A percentile compares a stretch with the other conserved stretches of the same genome.
Evolutionary conservation across 2,797 vertebrate genomes (phyloP).

Genomic region (Poecile montanus): DNA sequence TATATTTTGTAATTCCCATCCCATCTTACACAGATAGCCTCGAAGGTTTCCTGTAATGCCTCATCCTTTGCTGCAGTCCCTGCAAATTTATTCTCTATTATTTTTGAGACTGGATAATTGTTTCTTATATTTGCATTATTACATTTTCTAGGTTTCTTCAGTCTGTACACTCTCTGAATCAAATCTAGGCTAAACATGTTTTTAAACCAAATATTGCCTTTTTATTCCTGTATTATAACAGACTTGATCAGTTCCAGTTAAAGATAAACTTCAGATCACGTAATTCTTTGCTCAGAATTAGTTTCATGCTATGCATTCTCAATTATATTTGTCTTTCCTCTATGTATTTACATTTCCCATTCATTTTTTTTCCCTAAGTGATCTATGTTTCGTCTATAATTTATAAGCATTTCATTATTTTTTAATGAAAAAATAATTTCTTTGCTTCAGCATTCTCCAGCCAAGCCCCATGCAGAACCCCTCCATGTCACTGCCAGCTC

Average conservation of each 20-base stretch:
- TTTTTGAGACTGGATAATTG: slow-evolving; percentile 47
- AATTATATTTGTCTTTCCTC: slow-evolving; percentile 25
- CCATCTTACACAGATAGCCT: not conserved
- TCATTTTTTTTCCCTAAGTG: not conserved
- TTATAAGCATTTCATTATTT: slow-evolving; percentile 36
- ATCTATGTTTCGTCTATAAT: slow-evolving; percentile 38
- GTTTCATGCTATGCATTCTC: slow-evolving; percentile 15
- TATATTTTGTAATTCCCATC: slow-evolving; percentile 26
- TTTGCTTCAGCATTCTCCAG: not conserved
- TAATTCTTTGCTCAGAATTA: slow-evolving; percentile 34
- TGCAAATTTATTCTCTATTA: slow-evolving; percentile 27
- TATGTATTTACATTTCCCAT: slow-evolving; percentile 35
- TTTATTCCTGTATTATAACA: slow-evolving; percentile 26
- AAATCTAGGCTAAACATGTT: slow-evolving; percentile 7
- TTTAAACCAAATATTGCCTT: slow-evolving; percentile 27
- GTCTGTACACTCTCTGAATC: slow-evolving; percentile 4
- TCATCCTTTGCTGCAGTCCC: slow-evolving; percentile 12
- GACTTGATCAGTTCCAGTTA: slow-evolving; percentile 5
- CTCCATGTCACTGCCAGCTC: not conserved
- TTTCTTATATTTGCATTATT: slow-evolving; percentile 51
- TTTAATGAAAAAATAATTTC: slow-evolving; percentile 31
- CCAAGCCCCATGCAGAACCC: not conserved
- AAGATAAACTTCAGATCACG: slow-evolving; percentile 36
- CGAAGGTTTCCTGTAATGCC: slow-evolving; percentile 26
- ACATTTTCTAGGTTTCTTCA: slow-evolving; percentile 26